A percentile compares a stretch with the other conserved stretches of the same genome.
phyloP scores from a whole-genome alignment of 2,113 vertebrate species.

The Andinoacara biseriatus region DNA sequence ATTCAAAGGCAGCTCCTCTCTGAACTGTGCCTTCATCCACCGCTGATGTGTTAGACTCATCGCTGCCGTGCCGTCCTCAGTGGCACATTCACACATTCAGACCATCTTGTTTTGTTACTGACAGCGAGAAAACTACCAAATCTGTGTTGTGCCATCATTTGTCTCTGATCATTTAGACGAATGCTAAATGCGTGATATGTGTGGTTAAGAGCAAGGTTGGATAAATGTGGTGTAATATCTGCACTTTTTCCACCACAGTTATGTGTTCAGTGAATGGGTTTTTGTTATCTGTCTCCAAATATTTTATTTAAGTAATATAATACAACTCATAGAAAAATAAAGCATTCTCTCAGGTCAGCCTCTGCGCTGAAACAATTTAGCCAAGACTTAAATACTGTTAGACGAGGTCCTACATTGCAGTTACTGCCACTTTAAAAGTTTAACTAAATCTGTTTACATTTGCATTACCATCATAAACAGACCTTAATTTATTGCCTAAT shows the following conservation, averaged over 20 bases:
- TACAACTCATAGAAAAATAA: background rate
- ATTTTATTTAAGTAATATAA: background rate
- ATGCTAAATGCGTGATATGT: background rate
- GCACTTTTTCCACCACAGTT: background rate
- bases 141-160: background rate
- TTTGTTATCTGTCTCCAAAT: background rate
- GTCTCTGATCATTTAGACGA: background rate
- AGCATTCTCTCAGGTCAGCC: background rate
- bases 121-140: background rate
- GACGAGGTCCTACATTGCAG: no score
- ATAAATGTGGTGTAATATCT: background rate
- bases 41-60: background rate
- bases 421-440: no score
- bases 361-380: background rate
- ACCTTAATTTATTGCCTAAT: no score
- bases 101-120: background rate
- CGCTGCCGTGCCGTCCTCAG: background rate
- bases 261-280: background rate
- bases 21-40: slow-evolving; percentile 37
- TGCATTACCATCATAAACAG: no score
- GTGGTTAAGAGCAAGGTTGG: no score
- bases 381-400: background rate
- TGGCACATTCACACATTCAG: background rate
- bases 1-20: slow-evolving; percentile 40
- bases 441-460: no score